A percentile compares a stretch with the other conserved stretches of the same genome.
Conservation (phyloP, 2,113 vertebrate genomes). For the Chaetops frenatus region DNA sequence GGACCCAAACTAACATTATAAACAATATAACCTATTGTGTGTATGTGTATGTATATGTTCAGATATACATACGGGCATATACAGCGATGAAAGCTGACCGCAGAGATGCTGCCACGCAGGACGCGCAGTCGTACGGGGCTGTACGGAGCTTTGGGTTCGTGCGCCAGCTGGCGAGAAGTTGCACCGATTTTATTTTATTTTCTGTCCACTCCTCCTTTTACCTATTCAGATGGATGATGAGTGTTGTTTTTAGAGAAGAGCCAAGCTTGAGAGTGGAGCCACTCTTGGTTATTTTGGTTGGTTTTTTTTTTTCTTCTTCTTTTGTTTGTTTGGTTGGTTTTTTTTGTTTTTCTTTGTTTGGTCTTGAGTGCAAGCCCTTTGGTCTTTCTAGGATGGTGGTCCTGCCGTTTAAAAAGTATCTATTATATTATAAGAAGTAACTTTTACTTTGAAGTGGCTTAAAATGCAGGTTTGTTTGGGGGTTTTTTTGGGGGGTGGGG, state of each 20-base stretch:
- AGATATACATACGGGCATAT: constrained; percentile 51
- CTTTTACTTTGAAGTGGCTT: constrained; percentile 69
- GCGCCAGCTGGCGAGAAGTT: constrained; percentile 61
- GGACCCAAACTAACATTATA: constrained; percentile 48
- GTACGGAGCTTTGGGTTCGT: constrained; percentile 52
- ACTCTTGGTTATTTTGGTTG: not conserved
- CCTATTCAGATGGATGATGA: constrained; percentile 50
- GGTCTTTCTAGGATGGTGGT: constrained; percentile 70
- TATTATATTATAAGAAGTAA: constrained; percentile 44
- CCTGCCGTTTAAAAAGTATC: constrained; percentile 66
- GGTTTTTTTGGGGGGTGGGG: not conserved
- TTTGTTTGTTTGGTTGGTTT: not conserved
- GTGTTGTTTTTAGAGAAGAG: constrained; percentile 62
- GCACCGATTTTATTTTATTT: constrained; percentile 75
- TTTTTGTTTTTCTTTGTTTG: constrained; percentile 33
- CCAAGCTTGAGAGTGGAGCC: constrained; percentile 41
- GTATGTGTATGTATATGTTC: constrained; percentile 52
- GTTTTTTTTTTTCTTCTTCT: not conserved
- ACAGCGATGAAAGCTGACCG: constrained; percentile 36
- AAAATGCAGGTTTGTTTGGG: constrained; percentile 25
- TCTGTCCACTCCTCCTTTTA: constrained; percentile 47
- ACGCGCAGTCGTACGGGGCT: constrained; percentile 16
- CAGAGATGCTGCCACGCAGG: constrained; percentile 55
- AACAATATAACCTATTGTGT: constrained; percentile 29
- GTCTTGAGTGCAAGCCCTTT: constrained; percentile 38